Conservation (phyloP, 2,113 vertebrate species). For the Uropsilus gracilis region DNA sequence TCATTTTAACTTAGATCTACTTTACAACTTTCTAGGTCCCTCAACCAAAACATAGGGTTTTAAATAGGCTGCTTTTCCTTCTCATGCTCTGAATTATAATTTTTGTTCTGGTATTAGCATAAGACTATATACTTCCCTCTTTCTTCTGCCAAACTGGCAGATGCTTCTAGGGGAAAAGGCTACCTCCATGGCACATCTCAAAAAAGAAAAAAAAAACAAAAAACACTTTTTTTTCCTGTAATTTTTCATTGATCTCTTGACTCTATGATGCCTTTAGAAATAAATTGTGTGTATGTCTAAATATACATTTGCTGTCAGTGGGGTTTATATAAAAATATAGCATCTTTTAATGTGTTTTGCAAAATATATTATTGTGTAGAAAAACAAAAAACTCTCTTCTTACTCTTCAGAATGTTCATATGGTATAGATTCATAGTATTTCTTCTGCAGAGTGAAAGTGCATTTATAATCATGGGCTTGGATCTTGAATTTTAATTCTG, state of each 20-base stretch:
- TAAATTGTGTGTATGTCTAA: background rate
- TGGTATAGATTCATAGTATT: background rate
- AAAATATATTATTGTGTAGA: background rate
- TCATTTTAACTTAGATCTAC: background rate
- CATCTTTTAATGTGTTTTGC: background rate
- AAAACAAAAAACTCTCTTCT: background rate
- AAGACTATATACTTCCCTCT: background rate
- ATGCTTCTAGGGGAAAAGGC: background rate
- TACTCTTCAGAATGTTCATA: background rate
- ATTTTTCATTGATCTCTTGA: background rate
- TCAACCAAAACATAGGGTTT: background rate
- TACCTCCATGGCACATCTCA: background rate
- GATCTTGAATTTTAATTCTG: background rate
- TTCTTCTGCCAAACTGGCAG: background rate
- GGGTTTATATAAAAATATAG: background rate
- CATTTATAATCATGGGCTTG: background rate
- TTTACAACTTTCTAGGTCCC: background rate
- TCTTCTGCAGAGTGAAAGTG: background rate
- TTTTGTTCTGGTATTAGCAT: background rate
- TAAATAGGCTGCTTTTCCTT: background rate
- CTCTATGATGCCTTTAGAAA: background rate
- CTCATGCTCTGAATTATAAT: background rate
- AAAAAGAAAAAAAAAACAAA: too few relatives aligned
- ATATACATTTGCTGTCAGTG: background rate
- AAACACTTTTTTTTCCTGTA: background rate